Base-by-base conservation (phyloP, 1,140 invertebrate genomes). In the Lerema accius region DNA sequence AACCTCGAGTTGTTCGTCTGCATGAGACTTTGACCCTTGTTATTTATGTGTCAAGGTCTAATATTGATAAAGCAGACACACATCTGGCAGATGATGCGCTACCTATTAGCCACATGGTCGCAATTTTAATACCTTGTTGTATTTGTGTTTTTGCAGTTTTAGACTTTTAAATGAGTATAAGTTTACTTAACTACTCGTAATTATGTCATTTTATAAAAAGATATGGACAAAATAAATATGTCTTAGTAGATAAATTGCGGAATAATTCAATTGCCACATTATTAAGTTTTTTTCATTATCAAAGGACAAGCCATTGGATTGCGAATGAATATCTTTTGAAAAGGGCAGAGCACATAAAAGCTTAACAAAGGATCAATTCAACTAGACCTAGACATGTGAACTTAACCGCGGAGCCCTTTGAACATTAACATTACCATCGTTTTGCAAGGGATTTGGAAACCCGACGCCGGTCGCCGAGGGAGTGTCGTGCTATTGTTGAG, bases 381-480 rank as follows among this genome's bases (percentile, higher is more conserved):
- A 15, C 45, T 48, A 48, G 11, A 13, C 45, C 19, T 48, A 26
- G 45, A 48, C 45, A 26, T 50, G 28, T 35, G 49, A 51, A 35
- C 15, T 16, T 39, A 15, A 51, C 35, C 10, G n/a, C n/a, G n/a
- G n/a, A n/a, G n/a, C n/a, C n/a, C n/a, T n/a, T n/a, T n/a, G n/a
- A n/a, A n/a, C n/a, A 0, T 32, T 17, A 39, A 37, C 37, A 37
- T 39, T 40, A 7, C 17, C 35, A 40, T 35, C n/a, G 35, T 40
- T 53, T 26, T 53, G 16, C 26, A 19, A 40, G 17, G 50, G 50
- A 40, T 53, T 46, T 39, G 35, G 50, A 53, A 40, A 53, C 37
- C 37, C 16, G 50, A 53, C 19, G 50, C 50, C 37, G 19, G n/a
- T n/a, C 11, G 9, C 4, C 32, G 16, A 51, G 49, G 49, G 49